phyloP scores from a whole-genome alignment of 2,113 vertebrate species.

The Amazona guildingii region DNA sequence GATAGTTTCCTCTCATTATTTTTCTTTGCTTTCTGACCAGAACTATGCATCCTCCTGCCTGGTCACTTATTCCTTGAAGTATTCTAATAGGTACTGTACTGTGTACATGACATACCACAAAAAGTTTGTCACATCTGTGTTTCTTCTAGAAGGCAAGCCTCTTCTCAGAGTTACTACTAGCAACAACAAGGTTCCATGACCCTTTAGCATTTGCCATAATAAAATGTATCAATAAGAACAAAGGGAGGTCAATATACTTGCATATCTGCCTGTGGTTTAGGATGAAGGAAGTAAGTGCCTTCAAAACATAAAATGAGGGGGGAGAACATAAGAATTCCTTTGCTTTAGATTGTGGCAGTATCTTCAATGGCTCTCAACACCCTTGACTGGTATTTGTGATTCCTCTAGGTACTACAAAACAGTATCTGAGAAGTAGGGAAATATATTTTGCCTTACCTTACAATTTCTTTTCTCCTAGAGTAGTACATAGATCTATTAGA shows the following conservation, averaged over 20 bases:
- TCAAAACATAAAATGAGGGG: background rate
- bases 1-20: background rate
- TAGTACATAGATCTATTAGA: conserved; percentile 64
- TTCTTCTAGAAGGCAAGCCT: background rate
- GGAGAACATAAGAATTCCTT: background rate
- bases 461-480: conserved; percentile 59
- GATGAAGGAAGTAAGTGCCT: background rate
- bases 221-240: background rate
- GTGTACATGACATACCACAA: background rate
- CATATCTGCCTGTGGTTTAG: background rate
- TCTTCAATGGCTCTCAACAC: background rate
- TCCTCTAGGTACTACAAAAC: background rate
- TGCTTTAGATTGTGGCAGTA: background rate
- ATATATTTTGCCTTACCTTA: conserved; percentile 62
- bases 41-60: background rate
- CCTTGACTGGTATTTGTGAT: background rate
- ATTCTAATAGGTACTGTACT: background rate
- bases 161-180: background rate
- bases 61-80: background rate
- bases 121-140: background rate
- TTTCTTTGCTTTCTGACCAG: background rate
- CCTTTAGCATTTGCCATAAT: background rate
- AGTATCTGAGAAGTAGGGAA: conserved; percentile 46
- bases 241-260: background rate
- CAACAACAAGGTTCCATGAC: background rate